Evolutionary conservation across 2,797 vertebrate genomes (phyloP).

Genomic region (Myotis vivesi): DNA sequence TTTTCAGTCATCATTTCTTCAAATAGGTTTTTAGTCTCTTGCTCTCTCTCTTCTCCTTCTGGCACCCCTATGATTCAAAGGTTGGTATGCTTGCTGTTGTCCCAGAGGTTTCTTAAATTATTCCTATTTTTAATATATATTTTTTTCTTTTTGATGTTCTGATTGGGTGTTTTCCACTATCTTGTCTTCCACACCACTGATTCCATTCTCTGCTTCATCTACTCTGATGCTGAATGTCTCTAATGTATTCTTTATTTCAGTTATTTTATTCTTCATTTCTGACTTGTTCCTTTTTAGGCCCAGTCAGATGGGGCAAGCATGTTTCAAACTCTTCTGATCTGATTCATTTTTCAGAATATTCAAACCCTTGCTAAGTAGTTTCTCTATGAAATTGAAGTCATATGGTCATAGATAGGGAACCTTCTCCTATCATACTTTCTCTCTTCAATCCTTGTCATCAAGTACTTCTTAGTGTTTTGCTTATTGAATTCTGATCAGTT

Average conservation of each 20-base stretch:
- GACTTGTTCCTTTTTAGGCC: neutral
- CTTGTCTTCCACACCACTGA: neutral
- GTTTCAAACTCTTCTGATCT: constrained; percentile 1
- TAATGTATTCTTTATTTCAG: too few relatives aligned
- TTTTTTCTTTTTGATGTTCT: neutral
- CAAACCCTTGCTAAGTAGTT: neutral
- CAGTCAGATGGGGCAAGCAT: neutral
- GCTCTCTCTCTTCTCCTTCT: neutral
- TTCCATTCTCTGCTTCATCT: neutral
- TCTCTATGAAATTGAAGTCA: constrained; percentile 32
- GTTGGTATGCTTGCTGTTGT: neutral
- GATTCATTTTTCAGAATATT: constrained; percentile 2
- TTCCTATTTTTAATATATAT: neutral
- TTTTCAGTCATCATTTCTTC: neutral
- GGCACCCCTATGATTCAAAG: neutral
- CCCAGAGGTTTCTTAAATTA: neutral
- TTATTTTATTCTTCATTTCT: neutral
- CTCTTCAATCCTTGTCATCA: neutral
- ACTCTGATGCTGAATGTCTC: neutral
- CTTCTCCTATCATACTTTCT: neutral
- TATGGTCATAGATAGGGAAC: neutral
- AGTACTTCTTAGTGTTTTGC: constrained; percentile 19
- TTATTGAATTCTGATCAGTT: constrained; percentile 57
- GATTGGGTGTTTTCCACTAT: neutral
- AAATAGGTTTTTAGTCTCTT: neutral